Conservation (phyloP, 1,140 invertebrate genomes). For the Sesamia nonagrioides region DNA sequence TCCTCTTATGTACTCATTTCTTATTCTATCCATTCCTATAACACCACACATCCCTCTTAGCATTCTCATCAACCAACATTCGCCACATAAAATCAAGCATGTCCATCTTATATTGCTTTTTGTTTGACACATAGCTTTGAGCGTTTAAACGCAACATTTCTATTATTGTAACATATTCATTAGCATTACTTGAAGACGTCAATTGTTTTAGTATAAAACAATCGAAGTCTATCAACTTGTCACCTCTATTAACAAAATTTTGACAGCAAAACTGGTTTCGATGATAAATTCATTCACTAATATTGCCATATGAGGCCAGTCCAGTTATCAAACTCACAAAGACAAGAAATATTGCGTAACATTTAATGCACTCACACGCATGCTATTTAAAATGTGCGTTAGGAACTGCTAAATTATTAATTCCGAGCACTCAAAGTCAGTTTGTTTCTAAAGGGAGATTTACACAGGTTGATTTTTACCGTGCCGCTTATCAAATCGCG, state of each 20-base stretch:
- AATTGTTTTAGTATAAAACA: no score
- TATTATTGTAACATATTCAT: neutral
- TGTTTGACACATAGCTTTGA: no score
- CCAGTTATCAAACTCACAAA: constrained; percentile 36
- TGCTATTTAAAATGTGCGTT: constrained; percentile 38
- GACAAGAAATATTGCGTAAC: constrained; percentile 35
- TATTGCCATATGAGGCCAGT: constrained; percentile 4
- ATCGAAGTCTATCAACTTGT: constrained; percentile 29
- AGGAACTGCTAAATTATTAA: constrained; percentile 54
- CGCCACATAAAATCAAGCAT: no score
- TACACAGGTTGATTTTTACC: neutral
- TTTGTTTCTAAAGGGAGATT: constrained; percentile 55
- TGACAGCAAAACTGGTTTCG: constrained; percentile 33
- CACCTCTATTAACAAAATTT: neutral
- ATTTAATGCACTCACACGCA: constrained; percentile 42
- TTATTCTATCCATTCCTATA: no score
- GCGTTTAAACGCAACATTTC: neutral
- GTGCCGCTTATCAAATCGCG: no score
- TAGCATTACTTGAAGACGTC: neutral
- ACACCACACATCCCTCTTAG: no score
- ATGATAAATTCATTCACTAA: neutral
- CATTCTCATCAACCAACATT: no score
- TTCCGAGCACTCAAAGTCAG: constrained; percentile 66
- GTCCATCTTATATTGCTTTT: no score
- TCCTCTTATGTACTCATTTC: no score